Evolutionary conservation across 2,888 invertebrate genomes (phyloP), one percentile per base, ranked within the genome.

Genomic region (Drosophila prolongata): DNA sequence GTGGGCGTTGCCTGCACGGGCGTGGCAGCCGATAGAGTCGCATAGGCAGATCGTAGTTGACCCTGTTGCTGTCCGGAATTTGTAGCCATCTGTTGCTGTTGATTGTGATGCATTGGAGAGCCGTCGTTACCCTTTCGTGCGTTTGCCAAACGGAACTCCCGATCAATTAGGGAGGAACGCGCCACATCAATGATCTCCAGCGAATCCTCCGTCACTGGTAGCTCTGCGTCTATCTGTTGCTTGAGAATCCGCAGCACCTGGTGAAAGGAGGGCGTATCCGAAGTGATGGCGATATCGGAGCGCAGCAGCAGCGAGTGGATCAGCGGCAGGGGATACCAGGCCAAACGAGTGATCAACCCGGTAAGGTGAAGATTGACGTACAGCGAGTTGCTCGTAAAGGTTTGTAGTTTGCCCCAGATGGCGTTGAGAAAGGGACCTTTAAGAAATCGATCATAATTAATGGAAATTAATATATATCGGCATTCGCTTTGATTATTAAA

Each of bases 321-420:
- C 59, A 99, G 93, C 6, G 98, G 97, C 80, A 98, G 96, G 0
- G 98, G 97, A 92, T 97, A 96, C 67, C 96, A 95, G 6, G 98
- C 96, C 77, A 99, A 93, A 78, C 97, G 95, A 37, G 97, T 95
- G 50, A 99, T 94, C 34, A 98, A 94, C 6, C 97, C 96, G 5
- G 98, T 98, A 75, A 98, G 94, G 84, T 97, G 95, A 70, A 98
- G 94, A 93, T 98, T 98, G 19, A 96, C 95, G 78, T 96, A 95
- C 68, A 98, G 93, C 47, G 96, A 96, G 83, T 98, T 97, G 78
- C 95, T 95, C 74, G 97, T 94, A 93, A 98, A 95, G 57, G 95
- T 94, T 89, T 97, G 97, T 46, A 98, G 93, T 91, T 97, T 97
- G 78, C 95, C 94, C 83, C 98, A 94, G 58, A 98, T 92, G 68